Conservation (phyloP, 2,797 vertebrate species). For the Oreortyx pictus region DNA sequence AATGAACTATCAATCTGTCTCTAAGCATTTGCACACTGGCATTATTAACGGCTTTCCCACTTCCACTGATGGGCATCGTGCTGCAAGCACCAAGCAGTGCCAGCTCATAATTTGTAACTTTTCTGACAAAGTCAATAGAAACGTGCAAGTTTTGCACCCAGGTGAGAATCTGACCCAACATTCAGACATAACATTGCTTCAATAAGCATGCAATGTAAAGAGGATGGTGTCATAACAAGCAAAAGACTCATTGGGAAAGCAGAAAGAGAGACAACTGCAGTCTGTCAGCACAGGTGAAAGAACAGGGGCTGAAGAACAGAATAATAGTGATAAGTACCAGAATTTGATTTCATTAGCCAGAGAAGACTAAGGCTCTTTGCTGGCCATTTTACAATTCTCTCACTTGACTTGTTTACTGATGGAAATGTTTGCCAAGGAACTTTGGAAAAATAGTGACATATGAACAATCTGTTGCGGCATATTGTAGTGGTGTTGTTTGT, state of each 20-base stretch:
- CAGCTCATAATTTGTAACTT: not conserved
- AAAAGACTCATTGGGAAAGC: not conserved
- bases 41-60: not conserved
- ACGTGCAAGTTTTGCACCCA: not conserved
- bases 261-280: slow-evolving; percentile 1
- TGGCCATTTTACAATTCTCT: slow-evolving; percentile 44
- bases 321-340: slow-evolving; percentile 21
- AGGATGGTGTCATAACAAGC: not conserved
- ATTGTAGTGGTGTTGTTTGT: slow-evolving; percentile 68
- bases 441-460: slow-evolving; percentile 68
- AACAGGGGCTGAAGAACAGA: slow-evolving; percentile 16
- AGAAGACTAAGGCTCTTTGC: slow-evolving; percentile 1
- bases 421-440: slow-evolving; percentile 64
- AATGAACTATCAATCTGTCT: not conserved
- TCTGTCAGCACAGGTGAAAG: slow-evolving; percentile 59
- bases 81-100: not conserved
- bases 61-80: not conserved
- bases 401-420: slow-evolving; percentile 66
- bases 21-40: not conserved
- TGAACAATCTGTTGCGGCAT: slow-evolving; percentile 73
- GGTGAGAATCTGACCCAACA: not conserved
- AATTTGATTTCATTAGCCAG: slow-evolving; percentile 21
- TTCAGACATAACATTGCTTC: not conserved
- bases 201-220: not conserved
- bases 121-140: not conserved